phyloP scores from a whole-genome alignment of 1,140 invertebrate species.

The Drosophila tsacasi region DNA sequence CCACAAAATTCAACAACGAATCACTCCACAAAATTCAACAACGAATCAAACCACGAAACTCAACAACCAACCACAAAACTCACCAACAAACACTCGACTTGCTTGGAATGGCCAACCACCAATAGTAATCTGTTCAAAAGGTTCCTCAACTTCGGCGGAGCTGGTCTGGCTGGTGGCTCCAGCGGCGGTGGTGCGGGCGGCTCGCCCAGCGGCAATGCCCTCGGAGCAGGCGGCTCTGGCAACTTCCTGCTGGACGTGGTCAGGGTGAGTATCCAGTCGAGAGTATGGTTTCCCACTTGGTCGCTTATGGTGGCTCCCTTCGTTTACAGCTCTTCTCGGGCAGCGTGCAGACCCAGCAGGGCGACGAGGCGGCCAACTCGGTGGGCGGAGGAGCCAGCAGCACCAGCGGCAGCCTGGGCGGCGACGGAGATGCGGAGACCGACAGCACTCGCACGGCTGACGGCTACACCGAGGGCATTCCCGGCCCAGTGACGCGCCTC shows the following conservation, averaged over 20 bases:
- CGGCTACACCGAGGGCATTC: constrained; percentile 90
- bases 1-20: constrained; percentile 23
- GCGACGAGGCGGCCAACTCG: constrained; percentile 87
- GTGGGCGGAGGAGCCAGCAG: constrained; percentile 86
- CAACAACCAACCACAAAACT: constrained; percentile 18
- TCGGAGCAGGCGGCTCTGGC: constrained; percentile 90
- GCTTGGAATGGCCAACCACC: constrained; percentile 41
- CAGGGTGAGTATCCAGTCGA: constrained; percentile 88
- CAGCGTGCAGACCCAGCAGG: constrained; percentile 87
- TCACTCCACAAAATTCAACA: constrained; percentile 18
- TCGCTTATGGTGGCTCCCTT: background rate
- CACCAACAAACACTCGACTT: constrained; percentile 29
- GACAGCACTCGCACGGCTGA: constrained; percentile 86
- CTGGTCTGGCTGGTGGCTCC: constrained; percentile 85
- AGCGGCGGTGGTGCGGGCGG: constrained; percentile 75
- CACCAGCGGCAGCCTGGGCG: constrained; percentile 86
- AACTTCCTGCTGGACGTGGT: constrained; percentile 95
- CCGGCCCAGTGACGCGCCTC: constrained; percentile 93
- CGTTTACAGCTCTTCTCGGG: constrained; percentile 89
- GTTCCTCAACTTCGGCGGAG: constrained; percentile 90
- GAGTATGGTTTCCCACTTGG: too few species aligned
- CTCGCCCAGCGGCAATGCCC: constrained; percentile 79
- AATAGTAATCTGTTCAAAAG: constrained; percentile 86
- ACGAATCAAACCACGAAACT: constrained; percentile 14
- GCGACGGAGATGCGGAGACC: constrained; percentile 77